These are phyloP conservation scores for Hydrotaea cyrtoneurina DNA, from an alignment of 2,888 invertebrate genomes.

Conservation along the genomic window DNA sequence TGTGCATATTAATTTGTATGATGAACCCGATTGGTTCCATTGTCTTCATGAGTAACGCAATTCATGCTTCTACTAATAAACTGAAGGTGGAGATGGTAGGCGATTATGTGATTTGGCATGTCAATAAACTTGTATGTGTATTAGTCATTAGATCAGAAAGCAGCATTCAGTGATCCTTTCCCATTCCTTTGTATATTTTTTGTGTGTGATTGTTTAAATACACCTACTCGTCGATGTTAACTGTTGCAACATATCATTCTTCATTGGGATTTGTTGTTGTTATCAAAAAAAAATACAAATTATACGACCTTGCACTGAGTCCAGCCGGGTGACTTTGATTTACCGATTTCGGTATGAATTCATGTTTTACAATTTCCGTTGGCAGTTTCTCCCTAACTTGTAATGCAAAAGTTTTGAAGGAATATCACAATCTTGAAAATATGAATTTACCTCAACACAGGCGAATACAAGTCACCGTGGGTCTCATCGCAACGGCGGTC, in stretches of 20 bases:
- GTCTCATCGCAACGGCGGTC: no score
- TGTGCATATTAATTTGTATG: neutral
- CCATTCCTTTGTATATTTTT: neutral
- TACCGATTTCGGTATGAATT: no score
- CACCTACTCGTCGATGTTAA: neutral
- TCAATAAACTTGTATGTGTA: neutral
- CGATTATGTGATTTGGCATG: neutral
- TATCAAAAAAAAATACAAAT: conserved; percentile 4
- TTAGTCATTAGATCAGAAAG: neutral
- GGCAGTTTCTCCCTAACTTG: no score
- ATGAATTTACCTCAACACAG: no score
- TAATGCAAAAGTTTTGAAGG: no score
- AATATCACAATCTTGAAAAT: no score
- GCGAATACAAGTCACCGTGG: no score
- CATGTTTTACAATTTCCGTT: no score
- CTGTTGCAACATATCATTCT: conserved; percentile 45
- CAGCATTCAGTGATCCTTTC: neutral
- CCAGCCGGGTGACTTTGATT: no score
- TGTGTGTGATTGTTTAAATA: neutral
- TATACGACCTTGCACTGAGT: no score
- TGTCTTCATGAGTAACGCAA: neutral
- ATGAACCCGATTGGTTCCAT: neutral
- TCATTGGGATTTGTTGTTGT: conserved; percentile 57
- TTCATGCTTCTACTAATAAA: conserved; percentile 20
- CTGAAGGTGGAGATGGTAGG: neutral